Evolutionary conservation across 2,888 invertebrate species (phyloP), one percentile per base, ranked within the genome.

Genomic region (Carcina quercana): DNA sequence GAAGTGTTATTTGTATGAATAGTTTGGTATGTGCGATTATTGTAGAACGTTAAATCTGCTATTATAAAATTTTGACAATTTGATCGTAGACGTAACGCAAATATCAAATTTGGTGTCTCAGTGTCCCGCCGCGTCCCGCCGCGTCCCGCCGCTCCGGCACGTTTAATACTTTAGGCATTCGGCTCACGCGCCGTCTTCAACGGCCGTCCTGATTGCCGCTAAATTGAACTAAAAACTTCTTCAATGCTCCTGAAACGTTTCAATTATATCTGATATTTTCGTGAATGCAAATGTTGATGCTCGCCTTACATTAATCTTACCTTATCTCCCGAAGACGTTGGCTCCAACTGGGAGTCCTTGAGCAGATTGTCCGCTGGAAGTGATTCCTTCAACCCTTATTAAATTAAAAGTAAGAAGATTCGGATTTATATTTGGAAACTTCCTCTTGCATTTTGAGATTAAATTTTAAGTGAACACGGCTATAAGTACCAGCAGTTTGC

Each of bases 151-250:
- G 72, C 69, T 66, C 66, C 59, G 57, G 59, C 64, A 65, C 73
- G 67, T 75, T 80, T 80, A 79, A 82, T 82, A 82, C 75, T 79
- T 80, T 70, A 75, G 60, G 53, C 53, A 84, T 80, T 79, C 84
- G 41, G 46, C 70, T 79, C 84, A 84, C 84, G 84, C 79, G 58
- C 65, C 72, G 51, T 71, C 76, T 76, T 76, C 79, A 76, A 78
- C 82, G 70, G 80, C 70, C 79, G 72, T 69, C 74, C 75, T 84
- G 84, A 85, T 85, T 85, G 83, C 80, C 65, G 74, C 76, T 75
- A 84, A 83, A 84, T 84, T 84, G 76, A 80, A 82, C 83, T 84
- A 84, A 85, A 80, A 83, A 84, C 78, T 84, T 82, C 73, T 76
- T 72, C 72, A 79, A 73, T 74, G 73, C 67, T 66, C 59, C 66